Evolutionary conservation across 2,113 vertebrate species (phyloP).

Genomic region (Podarcis cretensis): DNA sequence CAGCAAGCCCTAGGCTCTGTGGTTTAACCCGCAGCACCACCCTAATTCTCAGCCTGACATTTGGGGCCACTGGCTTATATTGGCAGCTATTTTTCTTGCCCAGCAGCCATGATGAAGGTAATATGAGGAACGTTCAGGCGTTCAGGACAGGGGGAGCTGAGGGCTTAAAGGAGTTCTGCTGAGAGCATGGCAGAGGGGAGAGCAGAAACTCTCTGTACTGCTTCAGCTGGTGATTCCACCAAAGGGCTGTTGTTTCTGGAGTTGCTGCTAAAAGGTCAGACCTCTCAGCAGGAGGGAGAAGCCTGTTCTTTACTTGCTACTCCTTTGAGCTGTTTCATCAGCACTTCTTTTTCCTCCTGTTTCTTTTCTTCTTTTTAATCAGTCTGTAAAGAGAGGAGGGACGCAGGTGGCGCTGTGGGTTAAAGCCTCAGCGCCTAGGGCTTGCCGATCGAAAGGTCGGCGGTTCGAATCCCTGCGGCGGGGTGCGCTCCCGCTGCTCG

Average conservation of each 20-base stretch:
- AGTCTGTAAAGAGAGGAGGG: neutral
- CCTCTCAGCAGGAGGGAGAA: conserved; percentile 40
- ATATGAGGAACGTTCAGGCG: neutral
- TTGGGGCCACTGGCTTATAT: no score
- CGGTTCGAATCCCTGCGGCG: no score
- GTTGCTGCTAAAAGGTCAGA: conserved; percentile 64
- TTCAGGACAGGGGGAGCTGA: neutral
- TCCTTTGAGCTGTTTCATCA: neutral
- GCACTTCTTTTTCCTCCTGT: neutral
- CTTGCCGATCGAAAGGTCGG: no score
- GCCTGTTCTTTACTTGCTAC: conserved; percentile 29
- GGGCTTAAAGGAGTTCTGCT: conserved; percentile 8
- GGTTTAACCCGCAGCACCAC: no score
- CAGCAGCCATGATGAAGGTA: no score
- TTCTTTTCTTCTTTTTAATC: conserved; percentile 46
- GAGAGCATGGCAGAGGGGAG: conserved; percentile 17
- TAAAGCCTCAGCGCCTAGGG: no score
- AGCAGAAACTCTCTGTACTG: conserved; percentile 3
- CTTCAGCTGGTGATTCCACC: conserved; percentile 49
- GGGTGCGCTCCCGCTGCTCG: no score
- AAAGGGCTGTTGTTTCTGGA: conserved; percentile 59
- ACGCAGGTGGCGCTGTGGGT: no score
- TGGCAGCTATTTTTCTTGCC: neutral
- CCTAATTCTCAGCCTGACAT: no score
- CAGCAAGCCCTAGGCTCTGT: no score